Conservation (phyloP, 2,888 invertebrate species). For the Crossocerus cetratus region DNA sequence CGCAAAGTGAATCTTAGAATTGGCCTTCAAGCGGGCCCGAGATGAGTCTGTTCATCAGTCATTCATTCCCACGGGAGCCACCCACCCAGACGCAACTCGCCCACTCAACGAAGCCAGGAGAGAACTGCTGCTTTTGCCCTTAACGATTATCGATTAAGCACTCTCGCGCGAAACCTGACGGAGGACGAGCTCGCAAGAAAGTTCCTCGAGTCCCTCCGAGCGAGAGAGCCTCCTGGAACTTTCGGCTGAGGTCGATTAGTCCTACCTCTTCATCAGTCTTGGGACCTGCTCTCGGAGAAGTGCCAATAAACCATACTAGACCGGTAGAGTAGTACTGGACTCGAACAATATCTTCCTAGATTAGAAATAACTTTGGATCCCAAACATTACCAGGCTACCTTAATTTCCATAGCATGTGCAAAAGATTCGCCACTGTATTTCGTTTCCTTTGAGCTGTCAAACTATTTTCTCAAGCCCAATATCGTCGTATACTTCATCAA, state of each 20-base stretch:
- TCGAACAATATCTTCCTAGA: no score
- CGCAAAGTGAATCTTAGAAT: slow-evolving; percentile 60
- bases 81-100: slow-evolving; percentile 26
- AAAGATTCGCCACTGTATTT: no score
- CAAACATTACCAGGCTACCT: no score
- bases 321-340: no score
- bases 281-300: neutral
- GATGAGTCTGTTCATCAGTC: slow-evolving; percentile 58
- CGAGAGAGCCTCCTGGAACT: neutral
- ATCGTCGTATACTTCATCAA: neutral
- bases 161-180: slow-evolving; percentile 14
- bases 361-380: no score
- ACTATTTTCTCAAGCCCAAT: no score
- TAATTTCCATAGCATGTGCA: no score
- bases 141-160: slow-evolving; percentile 58
- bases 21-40: slow-evolving; percentile 4
- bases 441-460: no score
- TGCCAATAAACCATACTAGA: no score
- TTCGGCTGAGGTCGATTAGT: neutral
- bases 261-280: slow-evolving; percentile 1
- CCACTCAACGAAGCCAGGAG: slow-evolving; percentile 15
- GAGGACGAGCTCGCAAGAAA: neutral
- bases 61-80: slow-evolving; percentile 60
- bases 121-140: slow-evolving; percentile 15
- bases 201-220: neutral